phyloP scores from a whole-genome alignment of 2,113 vertebrate species.

The Pseudorectes ferrugineus region DNA sequence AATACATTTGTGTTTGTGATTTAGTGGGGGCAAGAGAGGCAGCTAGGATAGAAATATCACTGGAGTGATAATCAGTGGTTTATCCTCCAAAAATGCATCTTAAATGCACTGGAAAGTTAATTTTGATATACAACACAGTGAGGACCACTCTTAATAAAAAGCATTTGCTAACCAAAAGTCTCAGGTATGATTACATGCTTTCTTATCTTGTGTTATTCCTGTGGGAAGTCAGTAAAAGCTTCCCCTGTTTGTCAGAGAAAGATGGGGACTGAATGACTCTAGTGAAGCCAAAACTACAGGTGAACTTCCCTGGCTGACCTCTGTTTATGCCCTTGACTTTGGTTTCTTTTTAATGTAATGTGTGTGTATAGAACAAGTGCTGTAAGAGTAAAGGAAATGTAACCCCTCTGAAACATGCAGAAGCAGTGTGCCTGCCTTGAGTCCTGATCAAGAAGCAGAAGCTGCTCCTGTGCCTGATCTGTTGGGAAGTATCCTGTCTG shows the following conservation, averaged over 20 bases:
- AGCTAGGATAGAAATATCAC: neutral
- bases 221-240: neutral
- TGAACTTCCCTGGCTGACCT: neutral
- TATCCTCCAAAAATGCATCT: neutral
- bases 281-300: neutral
- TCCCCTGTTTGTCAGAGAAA: neutral
- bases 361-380: conserved; percentile 23
- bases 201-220: neutral
- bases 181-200: neutral
- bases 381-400: conserved; percentile 48
- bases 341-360: conserved; percentile 26
- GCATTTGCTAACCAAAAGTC: neutral
- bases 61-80: neutral
- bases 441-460: conserved; percentile 68
- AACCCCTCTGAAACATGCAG: conserved; percentile 61
- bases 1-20: neutral
- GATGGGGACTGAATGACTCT: neutral
- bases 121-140: neutral
- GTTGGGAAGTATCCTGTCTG: conserved; percentile 90
- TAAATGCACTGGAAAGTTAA: neutral
- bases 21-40: neutral
- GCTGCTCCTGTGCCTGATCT: conserved; percentile 86
- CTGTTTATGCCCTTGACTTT: conserved; percentile 3
- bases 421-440: conserved; percentile 55
- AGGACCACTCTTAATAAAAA: neutral